Conservation (phyloP, 1,140 invertebrate species). For the Lepeophtheirus salmonis region DNA sequence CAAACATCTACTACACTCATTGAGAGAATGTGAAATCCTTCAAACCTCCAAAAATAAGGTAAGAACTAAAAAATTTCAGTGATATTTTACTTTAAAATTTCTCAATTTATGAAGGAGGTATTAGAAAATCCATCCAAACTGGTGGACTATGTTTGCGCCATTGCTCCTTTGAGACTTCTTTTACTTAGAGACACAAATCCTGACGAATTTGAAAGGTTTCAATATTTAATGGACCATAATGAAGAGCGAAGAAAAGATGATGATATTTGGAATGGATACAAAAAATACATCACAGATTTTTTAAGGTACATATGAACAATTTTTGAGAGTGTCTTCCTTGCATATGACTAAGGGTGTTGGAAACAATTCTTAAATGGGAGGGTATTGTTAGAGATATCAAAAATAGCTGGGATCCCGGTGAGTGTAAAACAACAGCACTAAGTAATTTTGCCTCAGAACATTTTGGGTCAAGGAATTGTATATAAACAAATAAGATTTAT, state of each 20-base stretch:
- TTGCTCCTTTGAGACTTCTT: conserved; percentile 14
- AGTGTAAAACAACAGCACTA: too few species aligned
- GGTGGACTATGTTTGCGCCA: not conserved
- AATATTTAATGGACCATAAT: conserved; percentile 17
- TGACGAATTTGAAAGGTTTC: not conserved
- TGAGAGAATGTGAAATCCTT: conserved; percentile 10
- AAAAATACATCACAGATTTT: conserved; percentile 3
- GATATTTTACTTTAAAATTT: not conserved
- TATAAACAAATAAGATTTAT: too few species aligned
- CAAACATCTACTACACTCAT: not conserved
- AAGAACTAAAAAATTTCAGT: not conserved
- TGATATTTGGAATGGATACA: conserved; percentile 1
- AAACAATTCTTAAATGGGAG: too few species aligned
- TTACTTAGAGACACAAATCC: conserved; percentile 3
- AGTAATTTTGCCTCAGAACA: too few species aligned
- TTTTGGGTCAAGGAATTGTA: too few species aligned
- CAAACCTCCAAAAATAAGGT: not conserved
- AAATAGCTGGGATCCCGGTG: too few species aligned
- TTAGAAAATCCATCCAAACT: not conserved
- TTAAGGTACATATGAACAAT: not conserved
- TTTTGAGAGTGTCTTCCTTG: not conserved
- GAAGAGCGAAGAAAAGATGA: conserved; percentile 7
- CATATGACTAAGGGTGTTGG: too few species aligned
- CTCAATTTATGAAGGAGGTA: not conserved
- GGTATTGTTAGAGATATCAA: too few species aligned